Base-by-base conservation (phyloP, 2,113 vertebrate genomes). In the Hippocampus guttulatus region DNA sequence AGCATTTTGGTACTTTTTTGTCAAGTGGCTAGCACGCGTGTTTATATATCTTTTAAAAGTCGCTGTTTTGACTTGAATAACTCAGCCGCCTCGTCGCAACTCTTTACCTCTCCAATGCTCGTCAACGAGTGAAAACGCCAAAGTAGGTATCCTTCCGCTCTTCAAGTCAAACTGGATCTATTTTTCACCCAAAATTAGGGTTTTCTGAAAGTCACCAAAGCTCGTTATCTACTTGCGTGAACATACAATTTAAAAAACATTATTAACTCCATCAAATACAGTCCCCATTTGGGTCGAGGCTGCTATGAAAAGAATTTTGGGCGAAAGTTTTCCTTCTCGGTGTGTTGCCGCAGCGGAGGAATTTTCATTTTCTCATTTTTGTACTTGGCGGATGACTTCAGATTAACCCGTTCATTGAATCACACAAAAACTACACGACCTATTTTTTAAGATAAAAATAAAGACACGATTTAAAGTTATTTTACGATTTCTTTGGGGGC, bases 321-420 rank as follows among this genome's bases (percentile, higher is more conserved):
- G 8, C 25, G 8, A 52, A 52, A 54, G 40, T 76, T 80, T 75
- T 78, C 47, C 71, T 65, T 77, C 66, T 77, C 77, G 27, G 21
- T 66, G 63, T 67, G 81, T 86, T 79, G 81, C 79, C 75, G 66
- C 66, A 76, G 92, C 92, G 92, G 92, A 93, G 92, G 92, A 93
- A 93, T 93, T 91, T 92, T 88, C 38, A 38, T 88, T 88, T 82
- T 79, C 82, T 87, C 58, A 87, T 89, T 91, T 88, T 88, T 91
- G 81, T 81, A 88, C 54, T 76, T 77, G 75, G 43, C 41, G 23
- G 71, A 85, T 92, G 92, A 92, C 79, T 92, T 90, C 91, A 91
- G 89, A 70, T 91, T 91, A 92, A 92, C 91, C 90, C 88, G 68
- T 91, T 91, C 86, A 70, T 45, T 10, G 64, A 65, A 25, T 45